A percentile compares a stretch with the other conserved stretches of the same genome.
Evolutionary conservation across 1,140 invertebrate genomes (phyloP).

Genomic region (Gryon sp.): DNA sequence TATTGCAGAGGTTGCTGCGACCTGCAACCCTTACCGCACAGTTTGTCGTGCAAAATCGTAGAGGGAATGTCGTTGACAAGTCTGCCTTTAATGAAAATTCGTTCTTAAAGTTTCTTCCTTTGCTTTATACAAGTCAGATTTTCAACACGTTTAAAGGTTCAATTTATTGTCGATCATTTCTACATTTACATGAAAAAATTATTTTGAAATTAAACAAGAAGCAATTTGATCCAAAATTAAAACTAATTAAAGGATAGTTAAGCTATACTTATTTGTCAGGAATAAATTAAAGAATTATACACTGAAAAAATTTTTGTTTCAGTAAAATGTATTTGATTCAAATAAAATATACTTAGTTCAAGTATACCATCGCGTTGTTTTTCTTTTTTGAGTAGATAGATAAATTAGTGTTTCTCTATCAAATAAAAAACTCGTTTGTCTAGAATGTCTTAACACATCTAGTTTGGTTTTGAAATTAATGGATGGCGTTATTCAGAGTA

Average conservation of each 20-base stretch:
- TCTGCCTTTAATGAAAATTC: conserved; percentile 65
- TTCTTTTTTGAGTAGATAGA: too few relatives aligned
- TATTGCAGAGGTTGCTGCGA: conserved; percentile 61
- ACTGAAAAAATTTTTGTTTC: too few relatives aligned
- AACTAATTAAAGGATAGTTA: too few relatives aligned
- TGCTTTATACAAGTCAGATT: conserved; percentile 43
- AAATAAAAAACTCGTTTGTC: conserved; percentile 9
- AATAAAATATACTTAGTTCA: too few relatives aligned
- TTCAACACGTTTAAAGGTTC: background rate
- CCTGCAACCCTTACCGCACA: conserved; percentile 66
- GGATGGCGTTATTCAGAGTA: conserved; percentile 10
- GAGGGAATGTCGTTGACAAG: conserved; percentile 62
- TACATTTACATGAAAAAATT: too few relatives aligned
- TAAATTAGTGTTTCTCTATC: background rate
- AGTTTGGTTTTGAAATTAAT: conserved; percentile 37
- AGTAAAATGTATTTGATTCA: too few relatives aligned
- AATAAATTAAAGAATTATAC: too few relatives aligned
- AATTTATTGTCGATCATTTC: too few relatives aligned
- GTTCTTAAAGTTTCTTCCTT: conserved; percentile 60
- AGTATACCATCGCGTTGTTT: too few relatives aligned
- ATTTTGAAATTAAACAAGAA: too few relatives aligned
- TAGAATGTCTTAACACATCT: conserved; percentile 29
- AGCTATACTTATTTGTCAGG: too few relatives aligned
- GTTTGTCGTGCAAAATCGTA: conserved; percentile 60
- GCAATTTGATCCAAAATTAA: too few relatives aligned